A percentile compares a stretch with the other conserved stretches of the same genome.
Evolutionary conservation across 2,888 invertebrate genomes (phyloP).

Genomic region (Hetaerina titia): DNA sequence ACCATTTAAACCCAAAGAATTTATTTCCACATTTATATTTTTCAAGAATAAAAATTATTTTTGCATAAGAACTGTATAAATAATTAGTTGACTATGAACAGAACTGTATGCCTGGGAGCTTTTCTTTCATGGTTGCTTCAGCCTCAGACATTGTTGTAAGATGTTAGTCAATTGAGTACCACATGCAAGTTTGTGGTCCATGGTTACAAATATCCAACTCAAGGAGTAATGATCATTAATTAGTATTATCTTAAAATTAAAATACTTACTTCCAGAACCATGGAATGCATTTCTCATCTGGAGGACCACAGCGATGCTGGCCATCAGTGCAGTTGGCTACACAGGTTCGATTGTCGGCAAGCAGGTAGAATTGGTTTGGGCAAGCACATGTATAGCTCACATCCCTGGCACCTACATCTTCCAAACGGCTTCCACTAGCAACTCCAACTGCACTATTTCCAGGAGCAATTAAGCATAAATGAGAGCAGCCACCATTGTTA

Average conservation of each 20-base stretch:
- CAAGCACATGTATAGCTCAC: constrained; percentile 93
- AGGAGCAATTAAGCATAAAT: constrained; percentile 79
- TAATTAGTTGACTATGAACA: too few species aligned
- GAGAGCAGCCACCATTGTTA: constrained; percentile 96
- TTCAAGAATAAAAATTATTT: too few species aligned
- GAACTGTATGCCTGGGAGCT: too few species aligned
- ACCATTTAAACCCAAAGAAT: too few species aligned
- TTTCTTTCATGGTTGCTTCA: too few species aligned
- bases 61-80: too few species aligned
- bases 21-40: too few species aligned
- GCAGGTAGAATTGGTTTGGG: constrained; percentile 94
- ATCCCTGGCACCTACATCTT: constrained; percentile 85
- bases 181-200: too few species aligned
- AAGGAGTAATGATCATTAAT: too few species aligned
- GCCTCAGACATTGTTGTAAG: too few species aligned
- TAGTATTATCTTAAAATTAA: background rate
- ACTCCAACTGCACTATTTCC: constrained; percentile 46
- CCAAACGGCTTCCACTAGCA: constrained; percentile 53
- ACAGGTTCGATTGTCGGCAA: constrained; percentile 90
- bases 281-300: constrained; percentile 86
- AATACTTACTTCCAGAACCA: constrained; percentile 87
- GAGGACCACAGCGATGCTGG: constrained; percentile 87
- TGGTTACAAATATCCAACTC: too few species aligned
- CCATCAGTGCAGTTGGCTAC: constrained; percentile 96
- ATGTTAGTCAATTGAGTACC: too few species aligned